Evolutionary conservation across 2,113 vertebrate genomes (phyloP).

Genomic region (Elanoides forficatus): DNA sequence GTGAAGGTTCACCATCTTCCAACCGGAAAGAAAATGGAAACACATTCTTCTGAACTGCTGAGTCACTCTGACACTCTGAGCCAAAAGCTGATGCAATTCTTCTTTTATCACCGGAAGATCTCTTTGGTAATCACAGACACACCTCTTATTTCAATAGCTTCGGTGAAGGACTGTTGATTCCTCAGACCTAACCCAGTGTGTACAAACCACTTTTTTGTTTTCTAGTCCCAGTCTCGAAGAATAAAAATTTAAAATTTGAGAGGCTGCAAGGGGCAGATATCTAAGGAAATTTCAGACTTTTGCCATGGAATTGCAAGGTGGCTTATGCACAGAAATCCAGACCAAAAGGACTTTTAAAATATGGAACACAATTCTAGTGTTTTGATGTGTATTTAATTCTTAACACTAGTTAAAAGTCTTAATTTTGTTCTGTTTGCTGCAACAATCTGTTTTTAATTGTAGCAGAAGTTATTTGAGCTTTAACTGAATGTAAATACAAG

Average conservation of each 20-base stretch:
- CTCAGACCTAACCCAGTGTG: slow-evolving; percentile 36
- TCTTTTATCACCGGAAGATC: slow-evolving; percentile 67
- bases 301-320: background rate
- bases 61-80: slow-evolving; percentile 61
- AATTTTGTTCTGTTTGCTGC: background rate
- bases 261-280: background rate
- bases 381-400: background rate
- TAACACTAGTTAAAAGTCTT: background rate
- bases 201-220: background rate
- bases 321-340: background rate
- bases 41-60: slow-evolving; percentile 58
- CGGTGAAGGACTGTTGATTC: slow-evolving; percentile 21
- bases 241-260: background rate
- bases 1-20: slow-evolving; percentile 14
- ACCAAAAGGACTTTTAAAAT: background rate
- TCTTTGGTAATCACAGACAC: slow-evolving; percentile 62
- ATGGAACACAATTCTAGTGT: accelerated
- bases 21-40: slow-evolving; percentile 34
- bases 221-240: slow-evolving; percentile 5
- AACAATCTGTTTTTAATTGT: background rate
- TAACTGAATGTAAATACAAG: background rate
- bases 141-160: slow-evolving; percentile 68
- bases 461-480: background rate
- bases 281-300: background rate
- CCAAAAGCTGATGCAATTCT: slow-evolving; percentile 66